These are phyloP conservation scores for Augiades crinisus DNA, from an alignment of 2,888 invertebrate genomes.

Conservation along the genomic window DNA sequence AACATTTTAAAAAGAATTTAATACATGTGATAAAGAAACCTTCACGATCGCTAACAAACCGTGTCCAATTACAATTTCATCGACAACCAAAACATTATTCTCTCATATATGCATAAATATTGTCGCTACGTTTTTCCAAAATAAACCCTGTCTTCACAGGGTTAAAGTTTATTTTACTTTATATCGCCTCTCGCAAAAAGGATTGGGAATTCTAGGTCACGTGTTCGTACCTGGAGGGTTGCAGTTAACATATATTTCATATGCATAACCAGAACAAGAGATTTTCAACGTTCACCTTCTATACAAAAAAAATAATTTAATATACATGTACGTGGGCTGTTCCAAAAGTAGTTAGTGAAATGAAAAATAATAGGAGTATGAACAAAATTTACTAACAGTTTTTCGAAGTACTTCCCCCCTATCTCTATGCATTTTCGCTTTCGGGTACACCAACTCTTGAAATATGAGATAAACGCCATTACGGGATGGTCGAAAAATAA, in stretches of 20 bases:
- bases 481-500: too few relatives aligned
- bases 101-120: not conserved
- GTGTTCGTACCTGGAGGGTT: not conserved
- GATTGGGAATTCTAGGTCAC: constrained; percentile 2
- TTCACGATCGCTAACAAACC: not conserved
- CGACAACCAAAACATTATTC: not conserved
- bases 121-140: not conserved
- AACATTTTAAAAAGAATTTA: too few relatives aligned
- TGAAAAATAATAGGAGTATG: too few relatives aligned
- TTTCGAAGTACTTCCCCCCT: too few relatives aligned
- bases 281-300: not conserved
- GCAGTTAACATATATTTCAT: not conserved
- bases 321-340: too few relatives aligned
- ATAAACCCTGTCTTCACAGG: not conserved
- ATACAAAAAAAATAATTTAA: too few relatives aligned
- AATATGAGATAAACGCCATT: too few relatives aligned
- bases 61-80: not conserved
- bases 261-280: not conserved
- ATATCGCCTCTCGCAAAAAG: not conserved
- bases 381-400: too few relatives aligned
- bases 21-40: too few relatives aligned
- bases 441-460: too few relatives aligned
- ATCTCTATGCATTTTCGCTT: too few relatives aligned
- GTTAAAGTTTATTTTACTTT: not conserved
- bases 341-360: too few relatives aligned